phyloP scores from a whole-genome alignment of 2,888 invertebrate genomes.

The Tortricodes alternella region DNA sequence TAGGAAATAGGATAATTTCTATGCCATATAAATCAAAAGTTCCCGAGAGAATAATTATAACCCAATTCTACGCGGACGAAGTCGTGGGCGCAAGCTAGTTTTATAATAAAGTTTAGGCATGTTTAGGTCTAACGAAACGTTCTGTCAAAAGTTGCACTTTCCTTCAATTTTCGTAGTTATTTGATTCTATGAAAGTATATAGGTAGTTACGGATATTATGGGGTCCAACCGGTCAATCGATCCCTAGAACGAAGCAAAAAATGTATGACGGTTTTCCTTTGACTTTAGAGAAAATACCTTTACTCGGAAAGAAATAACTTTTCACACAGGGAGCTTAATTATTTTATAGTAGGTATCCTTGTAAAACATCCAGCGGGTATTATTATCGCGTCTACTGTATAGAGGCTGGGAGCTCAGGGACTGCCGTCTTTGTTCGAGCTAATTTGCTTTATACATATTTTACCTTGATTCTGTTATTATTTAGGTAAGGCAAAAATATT shows the following conservation, averaged over 20 bases:
- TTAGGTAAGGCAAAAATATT: not conserved
- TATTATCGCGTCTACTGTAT: slow-evolving; percentile 9
- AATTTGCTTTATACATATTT: slow-evolving; percentile 29
- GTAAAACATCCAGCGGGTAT: slow-evolving; percentile 4
- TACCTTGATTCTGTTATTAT: slow-evolving; percentile 19
- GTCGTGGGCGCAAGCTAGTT: too few species aligned
- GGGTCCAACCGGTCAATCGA: too few species aligned
- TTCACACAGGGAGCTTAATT: slow-evolving; percentile 12
- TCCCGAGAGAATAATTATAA: too few species aligned
- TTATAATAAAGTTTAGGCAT: too few species aligned
- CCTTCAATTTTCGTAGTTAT: too few species aligned
- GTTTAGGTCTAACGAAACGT: too few species aligned
- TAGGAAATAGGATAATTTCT: too few species aligned
- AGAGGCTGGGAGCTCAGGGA: slow-evolving; percentile 18
- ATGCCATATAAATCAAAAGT: too few species aligned
- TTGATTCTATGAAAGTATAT: too few species aligned
- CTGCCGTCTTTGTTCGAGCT: slow-evolving; percentile 25
- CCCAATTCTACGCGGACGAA: too few species aligned
- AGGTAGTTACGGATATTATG: too few species aligned
- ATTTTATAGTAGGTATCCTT: slow-evolving; percentile 15
- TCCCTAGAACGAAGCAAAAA: not conserved
- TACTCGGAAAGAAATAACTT: not conserved
- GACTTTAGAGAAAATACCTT: not conserved
- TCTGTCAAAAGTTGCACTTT: too few species aligned
- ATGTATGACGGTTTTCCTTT: not conserved